Percentiles rank a stretch among this genome's conserved stretches.
These are phyloP conservation scores for Diplosoma virens DNA, from an alignment of 23 tunicate species.

Conservation along the genomic window DNA sequence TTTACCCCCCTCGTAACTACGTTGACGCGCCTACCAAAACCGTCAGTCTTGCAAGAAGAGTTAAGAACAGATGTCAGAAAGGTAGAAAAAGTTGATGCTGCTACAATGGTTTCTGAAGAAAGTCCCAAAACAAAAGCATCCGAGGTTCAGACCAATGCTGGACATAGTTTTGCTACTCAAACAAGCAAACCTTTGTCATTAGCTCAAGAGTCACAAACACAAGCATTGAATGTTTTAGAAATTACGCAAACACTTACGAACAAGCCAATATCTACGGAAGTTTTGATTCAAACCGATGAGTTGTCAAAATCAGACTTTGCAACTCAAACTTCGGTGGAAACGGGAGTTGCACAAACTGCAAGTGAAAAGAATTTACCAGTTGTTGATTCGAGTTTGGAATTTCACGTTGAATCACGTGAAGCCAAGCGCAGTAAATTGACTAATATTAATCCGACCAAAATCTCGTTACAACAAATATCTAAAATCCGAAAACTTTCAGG, in stretches of 20 bases:
- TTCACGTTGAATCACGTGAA: no score
- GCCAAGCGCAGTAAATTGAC: no score
- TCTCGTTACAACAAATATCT: no score
- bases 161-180: not conserved
- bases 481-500: no score
- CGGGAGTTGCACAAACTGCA: not conserved
- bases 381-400: not conserved
- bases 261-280: not conserved
- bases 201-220: not conserved
- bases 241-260: not conserved
- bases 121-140: not conserved
- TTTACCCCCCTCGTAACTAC: not conserved
- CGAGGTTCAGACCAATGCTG: not conserved
- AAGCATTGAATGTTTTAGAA: not conserved
- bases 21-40: not conserved
- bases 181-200: not conserved
- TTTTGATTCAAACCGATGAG: not conserved
- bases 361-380: not conserved
- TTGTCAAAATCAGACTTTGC: not conserved
- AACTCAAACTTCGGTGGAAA: not conserved
- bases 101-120: conserved; percentile 1
- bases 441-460: no score
- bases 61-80: not conserved
- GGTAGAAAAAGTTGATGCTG: not conserved
- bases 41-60: not conserved